Conservation (phyloP, 2,888 invertebrate species). For the Piscicola geometra region DNA sequence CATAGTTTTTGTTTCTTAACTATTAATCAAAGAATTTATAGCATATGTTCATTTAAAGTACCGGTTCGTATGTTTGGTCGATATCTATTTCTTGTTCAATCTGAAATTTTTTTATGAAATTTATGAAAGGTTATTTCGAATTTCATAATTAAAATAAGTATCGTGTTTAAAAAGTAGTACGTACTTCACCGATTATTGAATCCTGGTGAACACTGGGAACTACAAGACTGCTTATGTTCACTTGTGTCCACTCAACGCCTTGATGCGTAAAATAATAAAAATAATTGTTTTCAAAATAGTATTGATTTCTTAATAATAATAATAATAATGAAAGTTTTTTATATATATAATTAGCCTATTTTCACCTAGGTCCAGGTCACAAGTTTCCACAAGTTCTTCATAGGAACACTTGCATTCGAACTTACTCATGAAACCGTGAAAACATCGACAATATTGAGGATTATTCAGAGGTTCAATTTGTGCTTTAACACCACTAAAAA, state of each 20-base stretch:
- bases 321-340: too few species aligned
- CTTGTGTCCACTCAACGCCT: slow-evolving; percentile 28
- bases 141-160: too few species aligned
- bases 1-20: too few species aligned
- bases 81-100: slow-evolving; percentile 14
- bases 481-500: slow-evolving; percentile 33
- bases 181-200: too few species aligned
- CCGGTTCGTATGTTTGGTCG: slow-evolving; percentile 16
- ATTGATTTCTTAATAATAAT: too few species aligned
- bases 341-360: not conserved
- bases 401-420: slow-evolving; percentile 34
- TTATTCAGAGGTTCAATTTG: not conserved
- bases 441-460: slow-evolving; percentile 34
- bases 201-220: slow-evolving; percentile 7
- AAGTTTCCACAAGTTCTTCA: slow-evolving; percentile 31
- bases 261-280: too few species aligned
- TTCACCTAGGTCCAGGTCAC: slow-evolving; percentile 35
- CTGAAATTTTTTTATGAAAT: too few species aligned
- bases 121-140: too few species aligned
- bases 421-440: slow-evolving; percentile 12
- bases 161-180: too few species aligned
- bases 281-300: too few species aligned
- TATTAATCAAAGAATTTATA: too few species aligned
- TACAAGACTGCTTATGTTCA: not conserved
- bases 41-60: too few species aligned